Evolutionary conservation across 23 tunicate species (phyloP).

Genomic region (Ascidia mentula): DNA sequence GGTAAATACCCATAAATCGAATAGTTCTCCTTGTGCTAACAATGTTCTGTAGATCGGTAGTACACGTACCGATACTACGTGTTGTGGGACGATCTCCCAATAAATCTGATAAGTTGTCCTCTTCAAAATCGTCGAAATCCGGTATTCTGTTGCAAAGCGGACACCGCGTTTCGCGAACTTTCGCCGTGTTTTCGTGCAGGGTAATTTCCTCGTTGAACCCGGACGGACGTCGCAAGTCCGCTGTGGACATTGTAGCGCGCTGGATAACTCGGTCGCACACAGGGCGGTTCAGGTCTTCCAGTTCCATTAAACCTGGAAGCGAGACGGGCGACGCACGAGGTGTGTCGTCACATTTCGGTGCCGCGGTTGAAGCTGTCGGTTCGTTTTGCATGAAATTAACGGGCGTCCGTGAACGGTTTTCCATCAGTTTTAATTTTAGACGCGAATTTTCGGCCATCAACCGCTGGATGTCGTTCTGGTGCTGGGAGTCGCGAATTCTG

Average conservation of each 20-base stretch:
- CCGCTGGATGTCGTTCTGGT: slow-evolving; percentile 53
- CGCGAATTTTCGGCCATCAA: slow-evolving; percentile 48
- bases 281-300: slow-evolving; percentile 30
- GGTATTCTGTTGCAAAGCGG: slow-evolving; percentile 24
- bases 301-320: slow-evolving; percentile 30
- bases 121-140: background rate
- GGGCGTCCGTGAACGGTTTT: slow-evolving; percentile 5
- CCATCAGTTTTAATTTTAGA: slow-evolving; percentile 52
- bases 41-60: slow-evolving; percentile 45
- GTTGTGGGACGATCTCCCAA: background rate
- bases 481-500: slow-evolving; percentile 59
- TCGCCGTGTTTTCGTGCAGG: slow-evolving; percentile 18
- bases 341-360: background rate
- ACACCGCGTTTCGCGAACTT: slow-evolving; percentile 10
- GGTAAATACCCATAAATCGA: slow-evolving; percentile 32
- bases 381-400: background rate
- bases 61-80: slow-evolving; percentile 33
- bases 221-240: background rate
- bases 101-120: too few species aligned
- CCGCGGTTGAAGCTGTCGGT: background rate
- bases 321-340: background rate
- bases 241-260: slow-evolving; percentile 2
- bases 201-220: background rate
- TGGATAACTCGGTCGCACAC: slow-evolving; percentile 37
- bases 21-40: slow-evolving; percentile 28